Evolutionary conservation across 2,113 vertebrate genomes (phyloP), one percentile per base, ranked within the genome.

Genomic region (Bos indicus): DNA sequence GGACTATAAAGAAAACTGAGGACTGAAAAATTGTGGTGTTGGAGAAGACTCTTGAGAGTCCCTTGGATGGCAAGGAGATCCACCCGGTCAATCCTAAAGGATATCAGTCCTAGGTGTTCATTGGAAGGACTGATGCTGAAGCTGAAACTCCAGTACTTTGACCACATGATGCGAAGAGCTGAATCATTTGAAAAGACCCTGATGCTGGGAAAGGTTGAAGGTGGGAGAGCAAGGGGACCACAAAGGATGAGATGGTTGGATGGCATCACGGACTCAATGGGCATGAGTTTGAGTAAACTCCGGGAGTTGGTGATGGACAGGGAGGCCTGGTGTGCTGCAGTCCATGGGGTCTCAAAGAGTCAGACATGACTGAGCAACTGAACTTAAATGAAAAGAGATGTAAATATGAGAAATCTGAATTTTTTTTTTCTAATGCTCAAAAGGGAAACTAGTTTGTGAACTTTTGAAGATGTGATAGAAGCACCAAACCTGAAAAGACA

Each of bases 401-500:
- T 43, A 92, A 96, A 67, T 82, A 95, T 28, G 13, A 82, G 19
- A 28, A 86, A 95, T 96, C 19, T 88, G 78, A 62, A 52, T 83
- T 88, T 5, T 74, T 52, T 86, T 12, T 1, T 2, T 15, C n/a
- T 95, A 25, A 57, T 90, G 5, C 54, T 95, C 7, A 43, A 26
- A 40, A 25, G 52, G 19, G 9, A 95, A 96, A 78, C 6, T 11
- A 52, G 28, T 91, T n/a, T 52, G 8, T n/a, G 85, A 23, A 80
- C 43, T 85, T 97, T 80, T 48, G 56, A 93, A 93, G 77, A 64
- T 71, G 33, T 67, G 46, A 13, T 88, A 67, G n/a, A 46, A 93
- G 6, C 25, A 64, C 36, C n/a, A 40, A 96, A 94, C 43, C 54
- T 46, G 54, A 97, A 97, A 96, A 87, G 48, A 93, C 5, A 43